Conservation (phyloP, 2,797 vertebrate genomes). For the Myotis planiceps region DNA sequence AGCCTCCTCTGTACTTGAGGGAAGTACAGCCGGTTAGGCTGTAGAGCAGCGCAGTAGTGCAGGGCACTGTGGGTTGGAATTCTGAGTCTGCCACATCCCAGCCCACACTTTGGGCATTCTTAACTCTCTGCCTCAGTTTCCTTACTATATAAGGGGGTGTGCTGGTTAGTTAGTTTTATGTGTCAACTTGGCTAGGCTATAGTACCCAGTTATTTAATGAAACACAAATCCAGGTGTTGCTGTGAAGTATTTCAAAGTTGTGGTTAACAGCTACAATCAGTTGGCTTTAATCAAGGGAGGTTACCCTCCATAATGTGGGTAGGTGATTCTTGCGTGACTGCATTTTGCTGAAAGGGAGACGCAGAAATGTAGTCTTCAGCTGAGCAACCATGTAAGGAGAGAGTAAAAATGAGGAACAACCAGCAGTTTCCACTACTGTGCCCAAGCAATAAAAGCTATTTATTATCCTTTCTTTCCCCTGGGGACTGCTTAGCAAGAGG, state of each 20-base stretch:
- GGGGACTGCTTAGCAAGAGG: neutral
- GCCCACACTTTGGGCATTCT: neutral
- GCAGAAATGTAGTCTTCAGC: neutral
- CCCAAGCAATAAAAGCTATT: neutral
- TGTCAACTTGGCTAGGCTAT: too few relatives aligned
- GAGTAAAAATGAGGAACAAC: neutral
- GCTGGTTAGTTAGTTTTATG: too few relatives aligned
- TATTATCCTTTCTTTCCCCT: neutral
- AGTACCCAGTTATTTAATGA: too few relatives aligned
- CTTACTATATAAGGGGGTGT: too few relatives aligned
- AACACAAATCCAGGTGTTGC: too few relatives aligned
- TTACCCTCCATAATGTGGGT: too few relatives aligned
- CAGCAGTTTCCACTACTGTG: neutral
- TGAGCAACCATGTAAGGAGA: neutral
- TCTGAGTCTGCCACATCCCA: neutral
- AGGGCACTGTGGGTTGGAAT: neutral
- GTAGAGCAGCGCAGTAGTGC: accelerated
- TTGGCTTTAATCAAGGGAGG: too few relatives aligned
- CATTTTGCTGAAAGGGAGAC: neutral
- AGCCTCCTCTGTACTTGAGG: neutral
- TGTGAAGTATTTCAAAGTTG: too few relatives aligned
- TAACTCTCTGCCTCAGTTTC: neutral
- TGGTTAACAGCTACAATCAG: too few relatives aligned
- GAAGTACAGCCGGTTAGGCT: neutral
- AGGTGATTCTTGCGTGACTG: neutral